Base-by-base conservation (phyloP, 2,797 vertebrate species). In the Malacoraja senta region DNA sequence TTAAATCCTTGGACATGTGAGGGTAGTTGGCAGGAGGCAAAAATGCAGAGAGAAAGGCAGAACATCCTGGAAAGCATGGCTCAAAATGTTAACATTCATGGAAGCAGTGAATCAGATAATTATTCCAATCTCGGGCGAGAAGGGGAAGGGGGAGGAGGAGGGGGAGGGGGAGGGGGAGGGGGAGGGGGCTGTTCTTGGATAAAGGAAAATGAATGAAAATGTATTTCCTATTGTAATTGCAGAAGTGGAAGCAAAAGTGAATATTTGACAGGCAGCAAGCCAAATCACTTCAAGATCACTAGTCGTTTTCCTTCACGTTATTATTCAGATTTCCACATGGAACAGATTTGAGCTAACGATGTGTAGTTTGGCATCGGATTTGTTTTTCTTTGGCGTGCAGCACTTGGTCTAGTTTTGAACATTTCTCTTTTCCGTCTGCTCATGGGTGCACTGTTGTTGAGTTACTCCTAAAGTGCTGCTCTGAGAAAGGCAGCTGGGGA, bases 331-430 rank as follows among this genome's bases (percentile, higher is more conserved):
- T 97, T 97, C 96, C 97, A 97, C 97, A 97, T 97, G 97, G 97
- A 97, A 97, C 96, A 96, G 96, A 97, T 97, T 97, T 96, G 96
- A 96, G 96, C 96, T 97, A 97, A 97, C 96, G 97, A 96, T 97
- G 96, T 97, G 96, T 97, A 97, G 96, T 96, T 97, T 97, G 97
- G 96, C 97, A 96, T 95, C 95, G 93, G 93, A 94, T 95, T 96
- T 97, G 96, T 96, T 97, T 97, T 97, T 95, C 96, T 97, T 97
- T 97, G 96, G 96, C 97, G 96, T 95, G 93, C 95, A 97, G 95
- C 58, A 94, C 96, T 97, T 97, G 96, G 96, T 96, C 96, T 95
- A 94, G 95, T 96, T 97, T 96, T 32, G 90, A 95, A 96, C 96
- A 94, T 96, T 94, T 94, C 95, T 96, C 96, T 96, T 97, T 97